Conservation (phyloP, 2,797 vertebrate genomes). For the Argentina silus region DNA sequence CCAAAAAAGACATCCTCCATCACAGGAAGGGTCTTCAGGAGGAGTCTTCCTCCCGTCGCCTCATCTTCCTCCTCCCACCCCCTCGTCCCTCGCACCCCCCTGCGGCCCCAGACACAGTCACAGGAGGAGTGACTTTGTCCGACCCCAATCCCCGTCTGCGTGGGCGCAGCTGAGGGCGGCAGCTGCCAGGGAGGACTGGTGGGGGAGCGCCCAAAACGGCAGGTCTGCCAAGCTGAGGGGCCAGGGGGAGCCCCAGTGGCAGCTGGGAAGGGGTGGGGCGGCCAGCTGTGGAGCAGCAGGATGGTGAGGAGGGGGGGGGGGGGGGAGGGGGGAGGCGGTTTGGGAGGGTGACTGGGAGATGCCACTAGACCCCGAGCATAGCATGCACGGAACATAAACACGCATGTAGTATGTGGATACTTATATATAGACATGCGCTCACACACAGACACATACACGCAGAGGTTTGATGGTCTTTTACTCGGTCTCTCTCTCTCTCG, state of each 20-base stretch:
- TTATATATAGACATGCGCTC: neutral
- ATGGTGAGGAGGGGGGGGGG: constrained; percentile 33
- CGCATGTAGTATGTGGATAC: neutral
- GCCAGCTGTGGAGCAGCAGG: constrained; percentile 85
- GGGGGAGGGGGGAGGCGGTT: too few species aligned
- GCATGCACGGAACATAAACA: neutral
- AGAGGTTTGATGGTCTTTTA: neutral
- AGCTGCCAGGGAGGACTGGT: constrained; percentile 79
- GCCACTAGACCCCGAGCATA: constrained; percentile 61
- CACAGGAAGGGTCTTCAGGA: constrained; percentile 10
- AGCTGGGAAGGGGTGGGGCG: constrained; percentile 81
- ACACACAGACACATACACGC: neutral
- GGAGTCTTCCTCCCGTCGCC: constrained; percentile 59
- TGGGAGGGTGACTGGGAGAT: constrained; percentile 68
- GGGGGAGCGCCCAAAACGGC: constrained; percentile 78
- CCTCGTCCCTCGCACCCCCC: constrained; percentile 37
- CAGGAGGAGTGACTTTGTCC: constrained; percentile 83
- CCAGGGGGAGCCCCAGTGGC: constrained; percentile 79
- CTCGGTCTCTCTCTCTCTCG: neutral
- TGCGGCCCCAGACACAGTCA: constrained; percentile 71
- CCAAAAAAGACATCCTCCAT: constrained; percentile 45
- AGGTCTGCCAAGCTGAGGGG: constrained; percentile 74
- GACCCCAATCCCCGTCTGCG: constrained; percentile 78
- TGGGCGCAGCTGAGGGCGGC: constrained; percentile 77
- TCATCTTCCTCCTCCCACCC: constrained; percentile 48